Base-by-base conservation (phyloP, 2,797 vertebrate genomes). In the Sciaenops ocellatus region DNA sequence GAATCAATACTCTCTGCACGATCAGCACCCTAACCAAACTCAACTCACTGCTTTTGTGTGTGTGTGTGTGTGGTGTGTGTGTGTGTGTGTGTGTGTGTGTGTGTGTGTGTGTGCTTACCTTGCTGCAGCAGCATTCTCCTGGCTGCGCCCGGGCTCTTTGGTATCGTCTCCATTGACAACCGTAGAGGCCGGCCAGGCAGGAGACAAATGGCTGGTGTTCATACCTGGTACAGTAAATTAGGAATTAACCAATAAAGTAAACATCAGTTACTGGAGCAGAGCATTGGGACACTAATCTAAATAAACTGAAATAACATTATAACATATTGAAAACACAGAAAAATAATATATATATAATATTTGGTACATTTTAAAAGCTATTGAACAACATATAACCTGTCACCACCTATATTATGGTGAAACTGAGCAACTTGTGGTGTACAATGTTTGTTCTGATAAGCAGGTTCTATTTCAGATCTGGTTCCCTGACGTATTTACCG, bases 121-220 rank as follows among this genome's bases (percentile, higher is more conserved):
- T 91, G 92, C 89, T 96, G 95, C 97, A 98, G 96, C 97, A 98
- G 92, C 96, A 97, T 56, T 95, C 94, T 54, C 96, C 96, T 0
- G 95, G 95, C 90, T 96, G 94, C 0, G 92, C 92, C 56, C 84
- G 94, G 6, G 95, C 89, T 72, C 96, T 94, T 81, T 96, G 95
- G 91, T 96, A 96, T 30, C 95, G 90, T 77, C 95, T 95, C 97
- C 97, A 98, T 18, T 96, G 96, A 92, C 97, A 97, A 85, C 96
- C 97, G 57, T 98, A 98, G 76, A 97, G 94, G 3, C 97, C 97
- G 1, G 96, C 97, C 92, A 98, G 92, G 64, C 96, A 97, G 77
- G 96, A 96, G 91, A 98, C 88, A 65, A 95, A 97, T 13, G 96
- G 96, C 86, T 96, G 95, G 77, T 96, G 95, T 86, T 96, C 95